Evolutionary conservation across 2,888 invertebrate genomes (phyloP).

Genomic region (Dicranocentrus wangi): DNA sequence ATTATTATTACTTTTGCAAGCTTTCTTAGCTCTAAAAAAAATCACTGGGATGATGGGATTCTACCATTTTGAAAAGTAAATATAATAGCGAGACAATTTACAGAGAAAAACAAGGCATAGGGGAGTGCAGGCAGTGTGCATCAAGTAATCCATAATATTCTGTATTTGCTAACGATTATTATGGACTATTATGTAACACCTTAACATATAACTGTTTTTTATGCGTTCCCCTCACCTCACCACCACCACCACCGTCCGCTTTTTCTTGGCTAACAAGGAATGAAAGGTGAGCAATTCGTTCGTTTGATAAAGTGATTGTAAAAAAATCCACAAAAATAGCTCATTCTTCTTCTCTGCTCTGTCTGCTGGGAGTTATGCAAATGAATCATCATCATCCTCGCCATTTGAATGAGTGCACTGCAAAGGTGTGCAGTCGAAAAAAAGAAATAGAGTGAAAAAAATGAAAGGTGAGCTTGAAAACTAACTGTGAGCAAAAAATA

Average conservation of each 20-base stretch:
- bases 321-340: slow-evolving; percentile 5
- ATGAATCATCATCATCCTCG: not conserved
- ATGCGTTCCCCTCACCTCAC: not conserved
- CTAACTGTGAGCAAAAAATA: not conserved
- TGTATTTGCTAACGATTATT: slow-evolving; percentile 19
- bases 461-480: not conserved
- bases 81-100: not conserved
- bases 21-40: not conserved
- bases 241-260: not conserved
- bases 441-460: not conserved
- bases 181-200: not conserved
- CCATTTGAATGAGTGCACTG: not conserved
- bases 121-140: not conserved
- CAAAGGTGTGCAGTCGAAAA: not conserved
- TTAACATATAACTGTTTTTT: not conserved
- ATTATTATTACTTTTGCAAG: slow-evolving; percentile 15
- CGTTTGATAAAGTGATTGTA: not conserved
- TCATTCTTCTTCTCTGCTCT: slow-evolving; percentile 11
- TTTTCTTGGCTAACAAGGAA: slow-evolving; percentile 9
- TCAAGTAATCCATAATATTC: not conserved
- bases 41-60: not conserved
- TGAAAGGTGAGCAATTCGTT: slow-evolving; percentile 15
- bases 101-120: not conserved
- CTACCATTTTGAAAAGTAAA: not conserved
- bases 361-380: slow-evolving; percentile 18